Percentiles rank a stretch among this genome's conserved stretches.
phyloP scores from a whole-genome alignment of 30 jellyfish, hydroid and myxozoan species.

The Hydractinia echinata region DNA sequence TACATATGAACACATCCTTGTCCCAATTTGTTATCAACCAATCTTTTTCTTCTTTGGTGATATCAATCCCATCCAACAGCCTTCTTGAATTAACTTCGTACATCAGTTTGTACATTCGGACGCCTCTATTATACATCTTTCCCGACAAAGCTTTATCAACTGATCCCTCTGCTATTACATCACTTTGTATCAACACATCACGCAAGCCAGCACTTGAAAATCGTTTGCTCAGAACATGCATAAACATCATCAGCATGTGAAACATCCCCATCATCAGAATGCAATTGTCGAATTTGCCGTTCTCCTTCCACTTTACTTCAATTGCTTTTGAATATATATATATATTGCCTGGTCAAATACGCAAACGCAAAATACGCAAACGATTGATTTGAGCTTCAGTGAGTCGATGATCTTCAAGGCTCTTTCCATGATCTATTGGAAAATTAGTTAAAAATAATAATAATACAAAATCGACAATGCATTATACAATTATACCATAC shows the following conservation, averaged over 20 bases:
- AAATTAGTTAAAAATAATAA: too few species aligned
- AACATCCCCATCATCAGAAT: slow-evolving; percentile 45
- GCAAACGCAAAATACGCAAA: too few species aligned
- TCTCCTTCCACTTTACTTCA: slow-evolving; percentile 46
- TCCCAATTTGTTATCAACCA: too few species aligned
- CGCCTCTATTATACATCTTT: slow-evolving; percentile 45
- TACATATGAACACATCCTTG: too few species aligned
- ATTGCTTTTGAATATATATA: slow-evolving; percentile 46
- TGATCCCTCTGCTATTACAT: slow-evolving; percentile 55
- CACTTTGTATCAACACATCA: slow-evolving; percentile 39
- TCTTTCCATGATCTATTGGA: too few species aligned
- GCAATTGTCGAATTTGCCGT: slow-evolving; percentile 30
- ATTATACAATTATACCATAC: too few species aligned
- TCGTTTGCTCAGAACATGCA: slow-evolving; percentile 30
- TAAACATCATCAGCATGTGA: slow-evolving; percentile 41
- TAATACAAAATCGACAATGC: too few species aligned
- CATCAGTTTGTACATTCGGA: slow-evolving; percentile 40
- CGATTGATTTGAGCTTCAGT: slow-evolving; percentile 31
- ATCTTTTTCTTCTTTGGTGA: too few species aligned
- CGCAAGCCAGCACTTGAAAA: slow-evolving; percentile 47
- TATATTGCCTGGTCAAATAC: slow-evolving; percentile 60
- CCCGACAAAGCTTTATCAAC: slow-evolving; percentile 45
- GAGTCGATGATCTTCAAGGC: slow-evolving; percentile 34
- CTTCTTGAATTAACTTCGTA: slow-evolving; percentile 36
- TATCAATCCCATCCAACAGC: slow-evolving; percentile 18